A percentile compares a stretch with the other conserved stretches of the same genome.
Conservation (phyloP, 2,113 vertebrate genomes). For the Poecile atricapillus region DNA sequence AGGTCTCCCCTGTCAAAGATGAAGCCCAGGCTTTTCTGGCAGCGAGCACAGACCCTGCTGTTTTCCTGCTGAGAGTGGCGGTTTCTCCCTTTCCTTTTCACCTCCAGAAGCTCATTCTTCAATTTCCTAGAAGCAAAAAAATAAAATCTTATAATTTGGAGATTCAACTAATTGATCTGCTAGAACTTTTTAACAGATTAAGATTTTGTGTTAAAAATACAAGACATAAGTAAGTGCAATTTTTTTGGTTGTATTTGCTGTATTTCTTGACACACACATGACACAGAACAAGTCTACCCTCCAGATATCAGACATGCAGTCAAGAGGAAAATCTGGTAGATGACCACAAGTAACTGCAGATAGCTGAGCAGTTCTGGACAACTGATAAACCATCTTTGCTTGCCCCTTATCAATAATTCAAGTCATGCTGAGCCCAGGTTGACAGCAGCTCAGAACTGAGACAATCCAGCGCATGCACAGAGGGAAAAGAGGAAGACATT, state of each 20-base stretch:
- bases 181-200: not conserved
- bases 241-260: not conserved
- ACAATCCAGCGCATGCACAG: not conserved
- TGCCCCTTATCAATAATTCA: not conserved
- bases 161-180: not conserved
- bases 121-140: constrained; percentile 77
- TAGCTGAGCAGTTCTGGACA: not conserved
- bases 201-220: not conserved
- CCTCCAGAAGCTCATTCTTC: constrained; percentile 94
- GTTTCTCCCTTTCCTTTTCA: constrained; percentile 79
- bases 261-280: not conserved
- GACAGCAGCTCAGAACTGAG: not conserved
- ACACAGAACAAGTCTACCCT: not conserved
- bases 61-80: constrained; percentile 71
- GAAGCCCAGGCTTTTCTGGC: constrained; percentile 85
- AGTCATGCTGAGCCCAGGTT: not conserved
- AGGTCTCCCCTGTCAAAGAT: constrained; percentile 87
- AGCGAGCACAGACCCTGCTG: constrained; percentile 82
- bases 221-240: not conserved
- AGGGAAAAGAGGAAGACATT: not conserved
- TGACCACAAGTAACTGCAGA: not conserved
- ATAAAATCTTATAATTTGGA: not conserved
- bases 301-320: not conserved
- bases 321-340: not conserved
- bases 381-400: not conserved